A percentile compares a stretch with the other conserved stretches of the same genome.
Evolutionary conservation across 2,113 vertebrate genomes (phyloP).

Genomic region (Anguilla rostrata): DNA sequence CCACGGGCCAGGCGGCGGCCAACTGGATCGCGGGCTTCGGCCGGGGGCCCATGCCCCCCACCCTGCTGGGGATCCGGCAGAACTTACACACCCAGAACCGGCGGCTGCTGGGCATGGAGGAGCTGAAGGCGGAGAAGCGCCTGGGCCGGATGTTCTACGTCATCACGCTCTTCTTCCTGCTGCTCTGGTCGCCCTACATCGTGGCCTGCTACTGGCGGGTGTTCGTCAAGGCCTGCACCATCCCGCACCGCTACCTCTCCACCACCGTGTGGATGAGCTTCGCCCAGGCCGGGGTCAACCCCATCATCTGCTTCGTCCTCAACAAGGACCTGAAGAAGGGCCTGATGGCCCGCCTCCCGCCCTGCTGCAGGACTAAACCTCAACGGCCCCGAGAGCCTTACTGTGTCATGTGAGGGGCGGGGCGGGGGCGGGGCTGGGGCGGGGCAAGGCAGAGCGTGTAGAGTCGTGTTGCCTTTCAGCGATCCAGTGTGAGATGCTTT

Average conservation of each 20-base stretch:
- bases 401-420: constrained; percentile 83
- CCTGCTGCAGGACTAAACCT: constrained; percentile 90
- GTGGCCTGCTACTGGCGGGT: constrained; percentile 94
- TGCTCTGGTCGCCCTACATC: constrained; percentile 93
- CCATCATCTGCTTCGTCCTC: constrained; percentile 90
- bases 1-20: constrained; percentile 90
- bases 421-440: constrained; percentile 1
- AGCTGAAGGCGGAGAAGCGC: constrained; percentile 88
- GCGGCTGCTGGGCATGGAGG: constrained; percentile 89
- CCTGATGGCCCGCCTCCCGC: constrained; percentile 84
- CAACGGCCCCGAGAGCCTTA: constrained; percentile 90
- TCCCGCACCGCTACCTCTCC: constrained; percentile 87
- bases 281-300: constrained; percentile 90
- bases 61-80: constrained; percentile 88
- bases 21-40: constrained; percentile 95
- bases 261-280: constrained; percentile 95
- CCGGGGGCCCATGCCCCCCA: constrained; percentile 90
- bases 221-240: constrained; percentile 85
- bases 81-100: constrained; percentile 88
- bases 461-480: constrained; percentile 44
- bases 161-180: constrained; percentile 88
- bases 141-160: constrained; percentile 94
- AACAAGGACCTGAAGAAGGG: constrained; percentile 93
- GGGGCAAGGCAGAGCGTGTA: not conserved
- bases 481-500: constrained; percentile 54